phyloP scores from a whole-genome alignment of 2,888 invertebrate species.

The Athalia circularis region DNA sequence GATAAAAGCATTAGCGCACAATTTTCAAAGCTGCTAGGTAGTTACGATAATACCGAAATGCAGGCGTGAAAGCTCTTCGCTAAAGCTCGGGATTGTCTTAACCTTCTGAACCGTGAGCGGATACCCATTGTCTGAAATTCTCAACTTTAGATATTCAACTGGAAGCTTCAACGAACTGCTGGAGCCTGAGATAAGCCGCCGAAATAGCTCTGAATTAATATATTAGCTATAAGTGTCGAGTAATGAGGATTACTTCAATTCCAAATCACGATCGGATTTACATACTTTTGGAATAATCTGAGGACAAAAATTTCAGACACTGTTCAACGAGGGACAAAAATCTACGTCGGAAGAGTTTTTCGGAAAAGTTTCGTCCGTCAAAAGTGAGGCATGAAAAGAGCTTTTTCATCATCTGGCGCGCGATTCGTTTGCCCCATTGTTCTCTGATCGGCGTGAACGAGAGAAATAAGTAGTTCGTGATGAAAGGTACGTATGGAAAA shows the following conservation, averaged over 20 bases:
- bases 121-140: conserved; percentile 8
- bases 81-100: conserved; percentile 19
- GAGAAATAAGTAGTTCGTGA: neutral
- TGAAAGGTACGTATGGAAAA: too few species aligned
- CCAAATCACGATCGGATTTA: too few species aligned
- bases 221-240: neutral
- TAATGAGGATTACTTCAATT: too few species aligned
- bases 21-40: neutral
- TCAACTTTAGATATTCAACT: neutral
- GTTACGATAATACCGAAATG: conserved; percentile 4
- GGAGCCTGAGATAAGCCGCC: conserved; percentile 7
- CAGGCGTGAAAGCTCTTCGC: neutral
- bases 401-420: neutral
- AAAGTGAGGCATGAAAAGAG: conserved; percentile 12
- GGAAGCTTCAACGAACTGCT: too few species aligned
- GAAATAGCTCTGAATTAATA: neutral
- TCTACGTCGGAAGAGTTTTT: neutral
- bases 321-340: conserved; percentile 4
- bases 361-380: neutral
- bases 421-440: conserved; percentile 18
- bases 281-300: neutral
- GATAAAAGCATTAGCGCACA: neutral
- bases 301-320: neutral
- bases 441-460: neutral
- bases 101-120: conserved; percentile 15